phyloP scores from a whole-genome alignment of 2,113 vertebrate species.

The Nansenia antarctica region DNA sequence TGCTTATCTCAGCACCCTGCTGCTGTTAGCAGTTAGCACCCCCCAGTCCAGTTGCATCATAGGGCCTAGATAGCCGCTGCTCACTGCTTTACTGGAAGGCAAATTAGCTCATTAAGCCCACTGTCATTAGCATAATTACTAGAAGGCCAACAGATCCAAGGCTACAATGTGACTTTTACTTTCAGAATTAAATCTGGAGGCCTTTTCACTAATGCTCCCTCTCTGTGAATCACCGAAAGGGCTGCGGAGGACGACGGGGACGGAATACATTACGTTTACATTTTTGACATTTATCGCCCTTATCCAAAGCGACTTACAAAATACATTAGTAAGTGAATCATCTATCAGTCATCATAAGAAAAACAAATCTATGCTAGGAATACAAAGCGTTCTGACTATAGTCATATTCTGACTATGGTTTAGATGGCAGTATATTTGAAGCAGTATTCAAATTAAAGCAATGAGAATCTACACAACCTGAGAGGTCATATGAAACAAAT shows the following conservation, averaged over 20 bases:
- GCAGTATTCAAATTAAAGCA: background rate
- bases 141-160: slow-evolving; percentile 12
- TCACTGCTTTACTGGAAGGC: background rate
- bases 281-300: background rate
- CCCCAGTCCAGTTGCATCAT: background rate
- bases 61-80: background rate
- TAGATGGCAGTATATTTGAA: too few relatives aligned
- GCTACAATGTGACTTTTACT: slow-evolving; percentile 8
- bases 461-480: background rate
- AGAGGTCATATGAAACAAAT: background rate
- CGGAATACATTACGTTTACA: background rate
- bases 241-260: background rate
- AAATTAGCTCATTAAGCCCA: slow-evolving; percentile 16
- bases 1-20: background rate
- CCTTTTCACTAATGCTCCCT: background rate
- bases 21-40: background rate
- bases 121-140: slow-evolving; percentile 18
- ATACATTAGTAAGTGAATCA: too few relatives aligned
- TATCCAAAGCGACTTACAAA: too few relatives aligned
- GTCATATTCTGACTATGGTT: too few relatives aligned
- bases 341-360: too few relatives aligned
- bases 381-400: too few relatives aligned
- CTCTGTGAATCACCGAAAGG: background rate
- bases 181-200: slow-evolving; percentile 1
- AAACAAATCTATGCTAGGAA: too few relatives aligned